These are phyloP conservation scores for Cephus cinctus DNA, from an alignment of 1,140 invertebrate species.

Conservation along the genomic window DNA sequence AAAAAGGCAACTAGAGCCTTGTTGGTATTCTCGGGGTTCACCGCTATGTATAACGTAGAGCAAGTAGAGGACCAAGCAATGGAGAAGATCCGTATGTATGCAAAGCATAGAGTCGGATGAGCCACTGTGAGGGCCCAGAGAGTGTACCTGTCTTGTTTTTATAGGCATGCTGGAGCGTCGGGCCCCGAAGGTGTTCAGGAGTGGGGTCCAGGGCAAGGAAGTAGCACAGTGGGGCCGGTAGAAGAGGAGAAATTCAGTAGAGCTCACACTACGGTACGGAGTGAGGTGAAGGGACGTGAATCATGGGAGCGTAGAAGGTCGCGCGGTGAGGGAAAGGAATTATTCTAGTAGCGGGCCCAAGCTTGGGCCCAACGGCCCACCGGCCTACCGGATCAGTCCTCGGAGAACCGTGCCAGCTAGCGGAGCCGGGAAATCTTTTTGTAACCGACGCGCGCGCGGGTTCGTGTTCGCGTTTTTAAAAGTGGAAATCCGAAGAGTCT, in stretches of 20 bases:
- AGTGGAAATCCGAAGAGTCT: too few relatives aligned
- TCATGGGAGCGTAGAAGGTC: slow-evolving; percentile 10
- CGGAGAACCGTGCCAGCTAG: slow-evolving; percentile 42
- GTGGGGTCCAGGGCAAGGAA: slow-evolving; percentile 25
- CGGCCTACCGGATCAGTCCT: slow-evolving; percentile 50
- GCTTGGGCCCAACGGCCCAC: slow-evolving; percentile 36
- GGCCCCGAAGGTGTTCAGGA: too few relatives aligned
- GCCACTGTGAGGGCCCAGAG: slow-evolving; percentile 52
- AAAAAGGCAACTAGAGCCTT: too few relatives aligned
- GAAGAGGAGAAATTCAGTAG: too few relatives aligned
- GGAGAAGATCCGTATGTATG: slow-evolving; percentile 10
- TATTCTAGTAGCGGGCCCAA: slow-evolving; percentile 41
- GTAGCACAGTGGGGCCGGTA: too few relatives aligned
- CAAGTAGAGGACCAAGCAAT: slow-evolving; percentile 5
- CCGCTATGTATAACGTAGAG: too few relatives aligned
- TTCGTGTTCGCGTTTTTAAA: too few relatives aligned
- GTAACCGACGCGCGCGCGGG: too few relatives aligned
- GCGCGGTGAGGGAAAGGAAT: slow-evolving; percentile 26
- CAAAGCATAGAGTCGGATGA: slow-evolving; percentile 41
- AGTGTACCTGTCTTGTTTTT: slow-evolving; percentile 58
- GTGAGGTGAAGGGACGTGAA: slow-evolving; percentile 25
- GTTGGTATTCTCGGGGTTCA: too few relatives aligned
- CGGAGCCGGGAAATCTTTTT: slow-evolving; percentile 20
- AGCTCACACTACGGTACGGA: too few relatives aligned
- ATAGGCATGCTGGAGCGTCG: slow-evolving; percentile 49